Conservation (phyloP, 2,797 vertebrate genomes). For the Epinephelus coioides region DNA sequence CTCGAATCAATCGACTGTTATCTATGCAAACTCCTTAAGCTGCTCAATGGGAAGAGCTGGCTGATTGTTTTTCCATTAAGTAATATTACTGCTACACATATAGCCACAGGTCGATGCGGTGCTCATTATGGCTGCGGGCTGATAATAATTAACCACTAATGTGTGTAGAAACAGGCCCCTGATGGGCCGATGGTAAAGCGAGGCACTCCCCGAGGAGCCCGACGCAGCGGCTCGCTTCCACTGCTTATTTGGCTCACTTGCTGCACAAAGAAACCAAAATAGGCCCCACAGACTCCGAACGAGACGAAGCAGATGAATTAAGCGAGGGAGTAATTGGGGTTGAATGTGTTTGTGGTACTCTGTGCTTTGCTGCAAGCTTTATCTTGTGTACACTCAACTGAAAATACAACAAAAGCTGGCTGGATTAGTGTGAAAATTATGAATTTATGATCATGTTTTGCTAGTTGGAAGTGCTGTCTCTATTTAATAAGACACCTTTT, state of each 20-base stretch:
- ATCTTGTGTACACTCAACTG: background rate
- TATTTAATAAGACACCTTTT: background rate
- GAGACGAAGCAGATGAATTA: constrained; percentile 55
- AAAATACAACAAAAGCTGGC: background rate
- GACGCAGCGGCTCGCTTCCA: constrained; percentile 41
- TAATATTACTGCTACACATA: constrained; percentile 76
- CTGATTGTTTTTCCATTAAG: constrained; percentile 85
- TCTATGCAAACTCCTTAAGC: constrained; percentile 71
- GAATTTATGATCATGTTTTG: too few relatives aligned
- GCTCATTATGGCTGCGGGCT: constrained; percentile 79
- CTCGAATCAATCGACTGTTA: constrained; percentile 73
- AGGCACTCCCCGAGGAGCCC: constrained; percentile 66
- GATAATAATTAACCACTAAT: constrained; percentile 84
- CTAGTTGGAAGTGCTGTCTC: background rate
- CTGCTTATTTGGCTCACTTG: constrained; percentile 66
- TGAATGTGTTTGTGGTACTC: background rate
- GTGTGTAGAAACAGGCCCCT: constrained; percentile 69
- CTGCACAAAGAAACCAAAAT: constrained; percentile 58
- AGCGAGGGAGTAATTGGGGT: constrained; percentile 28
- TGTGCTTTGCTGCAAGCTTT: constrained; percentile 7
- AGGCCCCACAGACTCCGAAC: constrained; percentile 39
- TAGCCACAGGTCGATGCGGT: constrained; percentile 83
- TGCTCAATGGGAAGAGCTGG: constrained; percentile 59
- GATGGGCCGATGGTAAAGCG: constrained; percentile 52
- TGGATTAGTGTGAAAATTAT: background rate